Evolutionary conservation across 2,113 vertebrate species (phyloP).

Genomic region (Eurypyga helias): DNA sequence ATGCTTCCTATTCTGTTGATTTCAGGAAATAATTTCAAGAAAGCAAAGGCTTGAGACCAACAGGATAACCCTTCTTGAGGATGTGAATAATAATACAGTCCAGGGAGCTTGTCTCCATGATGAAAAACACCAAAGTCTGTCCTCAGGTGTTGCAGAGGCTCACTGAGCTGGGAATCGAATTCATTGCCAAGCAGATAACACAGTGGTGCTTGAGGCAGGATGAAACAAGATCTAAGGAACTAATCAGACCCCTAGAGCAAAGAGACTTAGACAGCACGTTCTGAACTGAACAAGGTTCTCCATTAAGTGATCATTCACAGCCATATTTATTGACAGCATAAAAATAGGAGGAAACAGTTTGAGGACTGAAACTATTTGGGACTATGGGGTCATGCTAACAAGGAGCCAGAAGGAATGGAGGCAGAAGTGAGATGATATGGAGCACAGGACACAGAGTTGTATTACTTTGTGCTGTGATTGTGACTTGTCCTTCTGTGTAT

Average conservation of each 20-base stretch:
- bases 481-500: neutral
- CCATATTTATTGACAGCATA: slow-evolving; percentile 24
- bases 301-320: slow-evolving; percentile 43
- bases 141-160: slow-evolving; percentile 55
- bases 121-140: slow-evolving; percentile 46
- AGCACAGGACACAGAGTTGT: neutral
- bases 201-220: slow-evolving; percentile 25
- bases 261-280: slow-evolving; percentile 44
- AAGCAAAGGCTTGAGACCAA: neutral
- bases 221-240: slow-evolving; percentile 52
- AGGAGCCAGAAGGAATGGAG: neutral
- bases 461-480: neutral
- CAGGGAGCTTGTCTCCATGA: neutral
- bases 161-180: slow-evolving; percentile 44
- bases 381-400: neutral
- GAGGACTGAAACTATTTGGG: neutral
- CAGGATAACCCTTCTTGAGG: neutral
- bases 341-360: neutral
- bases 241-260: slow-evolving; percentile 48
- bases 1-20: neutral
- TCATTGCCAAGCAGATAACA: slow-evolving; percentile 39
- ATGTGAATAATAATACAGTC: slow-evolving; percentile 29
- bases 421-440: neutral
- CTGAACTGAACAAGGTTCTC: slow-evolving; percentile 9
- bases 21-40: slow-evolving; percentile 28